Base-by-base conservation (phyloP, 2,797 vertebrate genomes). In the Anolis apletophallus region DNA sequence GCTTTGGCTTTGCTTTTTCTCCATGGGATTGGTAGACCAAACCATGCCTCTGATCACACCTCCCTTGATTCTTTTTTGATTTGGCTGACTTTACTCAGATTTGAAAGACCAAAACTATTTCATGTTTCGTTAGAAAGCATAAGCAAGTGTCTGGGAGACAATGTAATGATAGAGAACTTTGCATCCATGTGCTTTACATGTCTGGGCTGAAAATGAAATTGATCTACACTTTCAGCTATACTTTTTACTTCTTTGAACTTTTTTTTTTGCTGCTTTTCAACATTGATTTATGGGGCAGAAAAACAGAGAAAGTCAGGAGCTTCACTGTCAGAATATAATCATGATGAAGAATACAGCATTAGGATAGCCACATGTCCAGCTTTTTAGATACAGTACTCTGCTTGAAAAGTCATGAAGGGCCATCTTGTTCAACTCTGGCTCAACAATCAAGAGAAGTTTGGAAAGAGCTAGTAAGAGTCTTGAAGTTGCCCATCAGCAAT, bases 1-100 rank as follows among this genome's bases (percentile, higher is more conserved):
- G 64, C 72, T 59, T 55, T 81, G n/a, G 21, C 9, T 14, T 73
- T 69, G 57, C 32, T 40, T 54, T 83, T 86, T 85, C 78, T 61
- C 40, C 5, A 0, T 3, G 36, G 23, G 50, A 61, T 46, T 80
- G 57, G 19, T 26, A 80, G 32, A 52, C 77, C 80, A 57, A 29
- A 74, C 1, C 54, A 61, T 87, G 68, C 1, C 12, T 69, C 64
- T 46, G 9, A 77, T 61, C 13, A 2, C 3, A 46, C 19, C 1
- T 75, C n/a, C 52, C 46, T 81, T 68, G 46, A 29, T 5, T 46
- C 59, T 40, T 52, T n/a, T 82, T 52, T 57, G 40, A 26, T 87
- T 64, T 6, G 23, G 17, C 40, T 64, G 34, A 46, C 75, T 12
- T 21, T 0, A 19, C 19, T 61, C 3, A 52, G 13, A 13, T 40